phyloP scores from a whole-genome alignment of 2,888 invertebrate genomes.

The Dynastes tityus region DNA sequence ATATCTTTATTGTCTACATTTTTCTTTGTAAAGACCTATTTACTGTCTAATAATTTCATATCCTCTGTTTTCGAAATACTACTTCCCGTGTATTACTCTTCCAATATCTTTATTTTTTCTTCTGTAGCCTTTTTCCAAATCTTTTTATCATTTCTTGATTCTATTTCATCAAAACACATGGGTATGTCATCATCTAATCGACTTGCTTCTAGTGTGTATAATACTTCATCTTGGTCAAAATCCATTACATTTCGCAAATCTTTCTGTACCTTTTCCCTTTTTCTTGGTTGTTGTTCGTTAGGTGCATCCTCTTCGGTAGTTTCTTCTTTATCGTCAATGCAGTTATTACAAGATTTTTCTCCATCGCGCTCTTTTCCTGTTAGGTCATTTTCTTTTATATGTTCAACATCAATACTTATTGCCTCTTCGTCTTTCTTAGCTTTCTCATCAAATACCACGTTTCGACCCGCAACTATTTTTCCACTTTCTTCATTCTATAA shows the following conservation, averaged over 20 bases:
- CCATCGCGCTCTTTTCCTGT: no score
- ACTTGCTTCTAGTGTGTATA: slow-evolving; percentile 17
- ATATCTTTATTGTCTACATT: no score
- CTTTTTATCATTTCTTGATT: not conserved
- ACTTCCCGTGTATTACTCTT: slow-evolving; percentile 19
- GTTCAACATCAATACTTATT: no score
- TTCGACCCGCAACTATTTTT: no score
- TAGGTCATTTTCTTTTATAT: no score
- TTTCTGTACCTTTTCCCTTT: not conserved
- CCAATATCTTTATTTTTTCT: slow-evolving; percentile 16
- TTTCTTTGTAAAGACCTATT: not conserved
- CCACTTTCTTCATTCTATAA: no score
- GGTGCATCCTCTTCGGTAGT: not conserved
- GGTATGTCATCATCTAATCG: slow-evolving; percentile 17
- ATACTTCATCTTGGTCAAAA: slow-evolving; percentile 10
- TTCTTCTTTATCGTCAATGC: not conserved
- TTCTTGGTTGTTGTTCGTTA: not conserved
- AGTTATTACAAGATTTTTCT: no score
- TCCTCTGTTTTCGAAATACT: not conserved
- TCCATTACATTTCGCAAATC: not conserved
- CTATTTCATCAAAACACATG: not conserved
- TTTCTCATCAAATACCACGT: no score
- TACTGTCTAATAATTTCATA: slow-evolving; percentile 7
- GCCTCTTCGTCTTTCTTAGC: no score
- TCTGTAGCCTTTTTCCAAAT: slow-evolving; percentile 12